phyloP scores from a whole-genome alignment of 2,113 vertebrate species.

The Equus przewalskii region DNA sequence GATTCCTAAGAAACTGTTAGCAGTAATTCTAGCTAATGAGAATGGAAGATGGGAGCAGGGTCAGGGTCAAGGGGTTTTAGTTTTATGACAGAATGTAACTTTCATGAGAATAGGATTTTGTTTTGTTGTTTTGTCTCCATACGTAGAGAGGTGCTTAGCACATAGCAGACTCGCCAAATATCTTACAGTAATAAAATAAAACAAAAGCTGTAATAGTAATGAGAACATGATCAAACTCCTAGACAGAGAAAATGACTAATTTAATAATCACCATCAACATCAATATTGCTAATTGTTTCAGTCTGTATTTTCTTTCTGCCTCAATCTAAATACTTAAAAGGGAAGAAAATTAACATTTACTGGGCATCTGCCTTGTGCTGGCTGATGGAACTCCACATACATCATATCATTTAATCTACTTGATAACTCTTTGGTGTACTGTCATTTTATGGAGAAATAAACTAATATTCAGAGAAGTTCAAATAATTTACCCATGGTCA shows the following conservation, averaged over 20 bases:
- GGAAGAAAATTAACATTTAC: background rate
- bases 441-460: constrained; percentile 23
- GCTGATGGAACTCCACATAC: background rate
- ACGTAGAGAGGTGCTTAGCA: background rate
- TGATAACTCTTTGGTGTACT: background rate
- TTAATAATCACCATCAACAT: background rate
- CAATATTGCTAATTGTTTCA: background rate
- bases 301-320: background rate
- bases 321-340: background rate
- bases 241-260: background rate
- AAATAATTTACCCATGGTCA: constrained; percentile 10
- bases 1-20: background rate
- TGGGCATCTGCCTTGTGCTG: background rate
- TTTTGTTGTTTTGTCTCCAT: background rate
- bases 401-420: background rate
- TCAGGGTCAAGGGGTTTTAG: background rate
- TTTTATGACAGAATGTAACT: background rate
- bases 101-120: background rate
- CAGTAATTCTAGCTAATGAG: background rate
- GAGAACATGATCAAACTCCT: background rate
- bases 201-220: background rate
- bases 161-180: background rate
- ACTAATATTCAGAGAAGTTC: background rate
- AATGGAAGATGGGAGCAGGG: background rate
- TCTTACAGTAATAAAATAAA: background rate